These are phyloP conservation scores for Crossaster papposus DNA, from an alignment of 53 echinoderm and acorn worm genomes.

Conservation along the genomic window DNA sequence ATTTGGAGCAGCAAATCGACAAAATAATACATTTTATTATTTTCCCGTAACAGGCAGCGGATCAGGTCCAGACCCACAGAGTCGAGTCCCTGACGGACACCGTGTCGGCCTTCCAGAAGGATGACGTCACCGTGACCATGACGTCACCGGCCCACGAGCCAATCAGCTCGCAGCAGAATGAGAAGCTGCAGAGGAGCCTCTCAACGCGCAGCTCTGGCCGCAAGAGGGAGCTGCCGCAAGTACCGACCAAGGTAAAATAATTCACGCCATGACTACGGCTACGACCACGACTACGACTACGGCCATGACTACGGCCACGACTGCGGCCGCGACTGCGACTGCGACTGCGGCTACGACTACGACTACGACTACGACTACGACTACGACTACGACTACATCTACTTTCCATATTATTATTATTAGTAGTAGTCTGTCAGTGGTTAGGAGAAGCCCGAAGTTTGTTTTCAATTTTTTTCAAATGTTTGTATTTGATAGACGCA, in stretches of 20 bases:
- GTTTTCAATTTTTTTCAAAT: not conserved
- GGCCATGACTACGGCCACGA: no score
- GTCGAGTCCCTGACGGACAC: constrained; percentile 39
- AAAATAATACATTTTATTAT: not conserved
- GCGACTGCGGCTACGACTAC: no score
- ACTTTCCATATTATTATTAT: no score
- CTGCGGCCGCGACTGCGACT: no score
- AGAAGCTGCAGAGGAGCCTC: constrained; percentile 44
- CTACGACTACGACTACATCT: no score
- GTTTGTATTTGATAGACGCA: constrained; percentile 41
- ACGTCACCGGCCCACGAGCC: constrained; percentile 58
- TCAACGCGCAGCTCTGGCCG: constrained; percentile 69
- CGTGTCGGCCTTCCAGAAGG: constrained; percentile 28
- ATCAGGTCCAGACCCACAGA: constrained; percentile 2
- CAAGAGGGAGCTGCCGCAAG: constrained; percentile 78
- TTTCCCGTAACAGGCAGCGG: not conserved
- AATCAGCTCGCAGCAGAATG: constrained; percentile 38
- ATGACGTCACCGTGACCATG: constrained; percentile 48
- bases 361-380: no score
- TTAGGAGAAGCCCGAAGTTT: no score
- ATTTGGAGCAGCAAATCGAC: not conserved
- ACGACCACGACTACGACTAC: no score
- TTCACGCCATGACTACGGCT: not conserved
- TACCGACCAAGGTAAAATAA: constrained; percentile 69
- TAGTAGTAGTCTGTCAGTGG: no score